Evolutionary conservation across 2,888 invertebrate species (phyloP), one percentile per base, ranked within the genome.

Genomic region (Eremobia ochroleuca): DNA sequence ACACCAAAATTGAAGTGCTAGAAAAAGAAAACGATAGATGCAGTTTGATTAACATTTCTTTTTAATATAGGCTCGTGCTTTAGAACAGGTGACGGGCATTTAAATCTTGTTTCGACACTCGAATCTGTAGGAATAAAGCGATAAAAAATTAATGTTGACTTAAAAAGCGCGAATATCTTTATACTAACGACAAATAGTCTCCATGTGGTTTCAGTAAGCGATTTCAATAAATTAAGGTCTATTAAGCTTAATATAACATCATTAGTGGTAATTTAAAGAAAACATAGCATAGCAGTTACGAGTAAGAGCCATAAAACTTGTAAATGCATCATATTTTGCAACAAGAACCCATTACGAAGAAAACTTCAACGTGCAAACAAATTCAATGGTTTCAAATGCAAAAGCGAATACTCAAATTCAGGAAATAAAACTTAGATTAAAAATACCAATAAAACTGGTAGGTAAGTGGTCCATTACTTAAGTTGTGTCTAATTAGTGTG

Each of bases 51-150:
- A 80, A 64, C 31, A 62, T 84, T 82, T 82, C 18, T 75, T 87
- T 89, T 87, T 87, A 76, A 76, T 85, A 81, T 78, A 79, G 76
- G 82, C 84, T 66, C 81, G 78, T 85, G 74, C 81, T 79, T 85
- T 72, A 46, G 49, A 81, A 87, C 76, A 83, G 83, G 79, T 83
- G 87, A 76, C 76, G 82, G 76, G 64, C 77, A 83, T 79, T 78
- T 52, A 61, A 72, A 76, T 76, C 69, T 67, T 76, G 67, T 77
- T 85, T 76, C 78, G 66, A 81, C 61, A 79, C 49, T 73, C n/a
- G 3, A 40, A 70, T 75, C 58, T 68, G 43, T 52, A 25, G 67
- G 69, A 73, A 82, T 40, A 73, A 66, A 58, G n/a, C 72, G 62
- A 58, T 71, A 75, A 73, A 25, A 55, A 71, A 75, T 65, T 43